Conservation (phyloP, 1,140 invertebrate genomes). For the Nebria ingens region DNA sequence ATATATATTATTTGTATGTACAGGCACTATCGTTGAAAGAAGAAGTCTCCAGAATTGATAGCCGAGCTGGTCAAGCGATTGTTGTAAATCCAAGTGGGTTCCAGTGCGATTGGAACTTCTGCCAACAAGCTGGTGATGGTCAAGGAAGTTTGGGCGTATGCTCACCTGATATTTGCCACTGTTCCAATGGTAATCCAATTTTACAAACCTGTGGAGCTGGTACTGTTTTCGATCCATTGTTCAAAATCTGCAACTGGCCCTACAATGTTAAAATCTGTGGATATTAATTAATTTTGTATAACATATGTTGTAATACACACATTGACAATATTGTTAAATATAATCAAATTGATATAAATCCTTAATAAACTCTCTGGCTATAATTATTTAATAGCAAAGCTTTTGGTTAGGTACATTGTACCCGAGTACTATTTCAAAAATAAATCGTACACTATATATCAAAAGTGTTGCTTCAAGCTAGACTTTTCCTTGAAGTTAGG, state of each 20-base stretch:
- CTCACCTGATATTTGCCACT: neutral
- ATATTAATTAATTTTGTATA: too few relatives aligned
- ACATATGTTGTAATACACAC: too few relatives aligned
- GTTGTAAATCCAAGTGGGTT: neutral
- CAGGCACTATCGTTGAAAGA: neutral
- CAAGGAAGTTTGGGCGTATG: neutral
- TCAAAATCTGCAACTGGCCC: conserved; percentile 12
- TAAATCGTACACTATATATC: too few relatives aligned
- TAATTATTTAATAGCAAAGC: too few relatives aligned
- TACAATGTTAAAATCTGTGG: conserved; percentile 15
- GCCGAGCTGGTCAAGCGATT: neutral
- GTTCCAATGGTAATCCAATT: neutral
- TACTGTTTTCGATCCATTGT: neutral
- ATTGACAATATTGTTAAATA: too few relatives aligned
- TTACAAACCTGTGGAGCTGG: neutral
- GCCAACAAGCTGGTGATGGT: neutral
- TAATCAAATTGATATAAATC: too few relatives aligned
- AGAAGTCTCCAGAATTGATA: neutral
- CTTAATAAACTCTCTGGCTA: too few relatives aligned
- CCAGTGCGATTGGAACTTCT: neutral
- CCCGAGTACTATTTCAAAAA: too few relatives aligned
- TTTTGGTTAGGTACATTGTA: too few relatives aligned
- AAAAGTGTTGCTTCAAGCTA: too few relatives aligned
- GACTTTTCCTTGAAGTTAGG: too few relatives aligned
- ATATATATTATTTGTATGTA: too few relatives aligned